These are phyloP conservation scores for Drosophila paranaensis DNA, from an alignment of 2,888 invertebrate genomes.

Conservation along the genomic window DNA sequence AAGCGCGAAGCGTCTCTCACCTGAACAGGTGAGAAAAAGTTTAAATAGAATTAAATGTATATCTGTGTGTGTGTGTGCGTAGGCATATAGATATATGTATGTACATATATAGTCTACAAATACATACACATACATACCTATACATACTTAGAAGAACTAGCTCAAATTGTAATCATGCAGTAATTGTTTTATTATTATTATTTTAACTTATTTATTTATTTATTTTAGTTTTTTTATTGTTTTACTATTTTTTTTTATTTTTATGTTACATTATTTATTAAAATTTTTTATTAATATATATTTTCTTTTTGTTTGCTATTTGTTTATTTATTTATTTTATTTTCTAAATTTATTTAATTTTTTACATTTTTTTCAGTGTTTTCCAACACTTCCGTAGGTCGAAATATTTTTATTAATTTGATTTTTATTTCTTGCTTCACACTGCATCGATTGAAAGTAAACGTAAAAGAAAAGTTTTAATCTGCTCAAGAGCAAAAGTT, in stretches of 20 bases:
- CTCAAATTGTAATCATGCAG: not conserved
- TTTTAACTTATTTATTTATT: not conserved
- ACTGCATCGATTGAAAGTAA: not conserved
- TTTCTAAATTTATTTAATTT: not conserved
- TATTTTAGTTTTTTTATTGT: not conserved
- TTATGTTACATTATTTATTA: not conserved
- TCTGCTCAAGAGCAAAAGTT: constrained; percentile 10
- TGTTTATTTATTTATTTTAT: not conserved
- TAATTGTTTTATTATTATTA: not conserved
- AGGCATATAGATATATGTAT: not conserved
- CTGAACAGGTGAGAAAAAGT: not conserved
- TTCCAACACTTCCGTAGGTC: not conserved
- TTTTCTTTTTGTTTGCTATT: not conserved
- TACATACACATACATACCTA: not conserved
- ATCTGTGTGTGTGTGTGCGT: too few relatives aligned
- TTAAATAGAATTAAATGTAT: not conserved
- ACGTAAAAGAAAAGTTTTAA: constrained; percentile 9
- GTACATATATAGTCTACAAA: too few relatives aligned
- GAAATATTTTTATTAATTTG: too few relatives aligned
- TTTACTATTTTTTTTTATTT: not conserved
- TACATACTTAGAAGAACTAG: not conserved
- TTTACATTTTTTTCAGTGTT: not conserved
- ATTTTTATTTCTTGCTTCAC: not conserved
- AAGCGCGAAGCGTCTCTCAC: not conserved
- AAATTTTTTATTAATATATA: not conserved